Evolutionary conservation across 2,113 vertebrate genomes (phyloP), one percentile per base, ranked within the genome.

Genomic region (Greenwoodochromis staneri): DNA sequence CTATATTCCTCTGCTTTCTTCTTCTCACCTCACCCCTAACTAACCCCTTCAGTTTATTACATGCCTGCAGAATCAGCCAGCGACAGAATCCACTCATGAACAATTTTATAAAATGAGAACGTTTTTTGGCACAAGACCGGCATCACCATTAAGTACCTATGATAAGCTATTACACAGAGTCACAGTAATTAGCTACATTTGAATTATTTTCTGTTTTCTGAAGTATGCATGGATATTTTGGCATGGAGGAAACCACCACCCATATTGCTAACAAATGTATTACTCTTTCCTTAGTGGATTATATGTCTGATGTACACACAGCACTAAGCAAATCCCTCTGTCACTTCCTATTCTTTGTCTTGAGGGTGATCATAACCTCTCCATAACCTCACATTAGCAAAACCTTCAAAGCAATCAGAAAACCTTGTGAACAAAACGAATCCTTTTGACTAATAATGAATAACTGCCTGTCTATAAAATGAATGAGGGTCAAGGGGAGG

Each of bases 401-500:
- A n/a, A 51, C 17, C 9, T 78, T 49, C 16, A 19, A 49, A 31
- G 71, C 42, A 49, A 49, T 49, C 71, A 73, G 40, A 29, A 29
- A 73, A 73, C 14, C 69, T 49, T 1, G 10, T 29, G 45, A 78
- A n/a, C 0, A 19, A 78, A n/a, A 29, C 2, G 2, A 45, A 36
- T 71, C 47, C 29, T 47, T 17, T 11, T 2, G 31, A 53, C 29
- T 29, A 24, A 49, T 69, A 4, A 69, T 69, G 61, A 69, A 21
- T 38, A 84, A 82, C 29, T 53, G 80, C 38, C 53, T 5, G 61
- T 59, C 89, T 80, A 2, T 87, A 80, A 85, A 83, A 84, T 66
- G 66, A 86, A 83, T 83, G 45, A 66, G 82, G 87, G 86, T 88
- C 76, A 51, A 6, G 3, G 10, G 78, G 82, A 54, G 71, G 84